phyloP scores from a whole-genome alignment of 2,797 vertebrate species.

The Margarornis squamiger region DNA sequence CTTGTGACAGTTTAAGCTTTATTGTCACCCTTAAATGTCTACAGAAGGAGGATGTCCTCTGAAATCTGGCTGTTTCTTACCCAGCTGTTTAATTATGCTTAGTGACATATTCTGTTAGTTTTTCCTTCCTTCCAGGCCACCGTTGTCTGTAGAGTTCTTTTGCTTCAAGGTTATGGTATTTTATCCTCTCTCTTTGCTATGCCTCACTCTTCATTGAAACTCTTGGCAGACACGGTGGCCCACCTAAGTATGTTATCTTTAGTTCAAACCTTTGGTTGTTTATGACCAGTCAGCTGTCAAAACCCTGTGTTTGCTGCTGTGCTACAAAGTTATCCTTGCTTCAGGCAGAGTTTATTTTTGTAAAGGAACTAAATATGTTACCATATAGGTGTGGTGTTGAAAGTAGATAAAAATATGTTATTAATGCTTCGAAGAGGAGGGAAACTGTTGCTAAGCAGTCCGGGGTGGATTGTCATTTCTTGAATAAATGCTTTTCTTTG shows the following conservation, averaged over 20 bases:
- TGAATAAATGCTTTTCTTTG: not conserved
- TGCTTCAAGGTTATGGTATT: not conserved
- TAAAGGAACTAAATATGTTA: not conserved
- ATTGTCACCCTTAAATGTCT: slow-evolving; percentile 20
- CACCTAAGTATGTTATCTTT: not conserved
- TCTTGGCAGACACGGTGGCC: slow-evolving; percentile 10
- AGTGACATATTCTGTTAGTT: not conserved
- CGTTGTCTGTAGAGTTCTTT: not conserved
- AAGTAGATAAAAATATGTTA: not conserved
- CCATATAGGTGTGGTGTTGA: not conserved
- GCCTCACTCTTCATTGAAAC: not conserved
- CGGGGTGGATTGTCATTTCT: not conserved
- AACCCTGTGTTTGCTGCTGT: not conserved
- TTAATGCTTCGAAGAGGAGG: not conserved
- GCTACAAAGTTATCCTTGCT: not conserved
- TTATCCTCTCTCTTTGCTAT: not conserved
- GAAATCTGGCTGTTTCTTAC: slow-evolving; percentile 19
- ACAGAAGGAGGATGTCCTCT: slow-evolving; percentile 26
- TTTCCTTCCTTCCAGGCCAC: not conserved
- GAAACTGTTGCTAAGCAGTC: not conserved
- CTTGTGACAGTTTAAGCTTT: slow-evolving; percentile 35
- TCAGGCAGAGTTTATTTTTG: not conserved
- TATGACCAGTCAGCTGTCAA: slow-evolving; percentile 10
- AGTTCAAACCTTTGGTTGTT: not conserved
- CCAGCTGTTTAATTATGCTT: not conserved